Conservation (phyloP, 2,888 invertebrate genomes). For the Amiota mariae region DNA sequence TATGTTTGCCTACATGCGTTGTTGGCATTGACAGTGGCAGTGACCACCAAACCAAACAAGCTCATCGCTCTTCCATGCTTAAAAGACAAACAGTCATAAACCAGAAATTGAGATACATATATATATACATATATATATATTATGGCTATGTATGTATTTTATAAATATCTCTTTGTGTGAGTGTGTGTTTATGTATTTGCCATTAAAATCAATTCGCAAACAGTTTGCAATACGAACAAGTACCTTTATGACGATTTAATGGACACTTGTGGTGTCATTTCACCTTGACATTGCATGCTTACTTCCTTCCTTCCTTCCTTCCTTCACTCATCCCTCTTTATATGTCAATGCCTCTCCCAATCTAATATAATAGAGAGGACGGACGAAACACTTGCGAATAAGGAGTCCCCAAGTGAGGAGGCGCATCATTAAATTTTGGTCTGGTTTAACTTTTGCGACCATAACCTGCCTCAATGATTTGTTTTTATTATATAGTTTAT, state of each 20-base stretch:
- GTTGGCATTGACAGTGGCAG: conserved; percentile 21
- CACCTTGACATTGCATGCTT: conserved; percentile 59
- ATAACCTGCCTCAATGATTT: conserved; percentile 64
- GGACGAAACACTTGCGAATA: no score
- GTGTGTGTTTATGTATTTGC: not conserved
- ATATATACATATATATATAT: no score
- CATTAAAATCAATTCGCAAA: conserved; percentile 57
- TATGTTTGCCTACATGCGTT: no score
- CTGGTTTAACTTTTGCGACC: conserved; percentile 38
- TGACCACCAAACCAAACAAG: no score
- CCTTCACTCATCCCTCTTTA: no score
- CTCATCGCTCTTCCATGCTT: no score
- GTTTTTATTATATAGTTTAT: conserved; percentile 9
- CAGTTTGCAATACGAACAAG: conserved; percentile 51
- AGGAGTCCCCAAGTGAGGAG: conserved; percentile 12
- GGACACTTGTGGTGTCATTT: conserved; percentile 48
- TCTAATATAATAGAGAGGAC: conserved; percentile 30
- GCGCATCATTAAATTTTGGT: conserved; percentile 25
- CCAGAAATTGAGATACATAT: not conserved
- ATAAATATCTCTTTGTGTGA: conserved; percentile 41
- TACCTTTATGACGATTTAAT: conserved; percentile 65
- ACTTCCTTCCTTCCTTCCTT: no score
- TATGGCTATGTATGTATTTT: conserved; percentile 22
- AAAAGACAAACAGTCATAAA: no score
- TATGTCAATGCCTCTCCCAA: no score